Evolutionary conservation across 2,797 vertebrate genomes (phyloP).

Genomic region (Uromys caudimaculatus): DNA sequence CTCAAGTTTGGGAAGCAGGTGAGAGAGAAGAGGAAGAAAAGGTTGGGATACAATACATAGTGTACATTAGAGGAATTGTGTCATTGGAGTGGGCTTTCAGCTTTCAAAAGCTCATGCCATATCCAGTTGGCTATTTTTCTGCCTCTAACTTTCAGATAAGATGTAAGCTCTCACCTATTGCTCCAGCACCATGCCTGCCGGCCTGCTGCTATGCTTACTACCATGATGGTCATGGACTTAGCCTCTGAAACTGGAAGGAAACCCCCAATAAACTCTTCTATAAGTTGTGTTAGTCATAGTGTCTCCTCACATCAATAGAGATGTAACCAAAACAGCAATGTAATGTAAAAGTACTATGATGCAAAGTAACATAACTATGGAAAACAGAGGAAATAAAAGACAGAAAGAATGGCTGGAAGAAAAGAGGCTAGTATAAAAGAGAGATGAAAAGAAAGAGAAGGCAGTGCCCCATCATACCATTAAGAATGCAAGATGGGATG

Average conservation of each 20-base stretch:
- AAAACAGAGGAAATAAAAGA: background rate
- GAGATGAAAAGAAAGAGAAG: background rate
- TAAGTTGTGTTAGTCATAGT: background rate
- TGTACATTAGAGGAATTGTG: background rate
- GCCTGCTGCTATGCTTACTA: too few relatives aligned
- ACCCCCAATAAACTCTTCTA: background rate
- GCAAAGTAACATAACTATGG: background rate
- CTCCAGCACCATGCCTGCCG: too few relatives aligned
- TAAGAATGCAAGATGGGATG: background rate
- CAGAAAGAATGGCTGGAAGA: background rate
- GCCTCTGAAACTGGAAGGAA: background rate
- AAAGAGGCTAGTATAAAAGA: background rate
- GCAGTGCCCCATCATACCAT: background rate
- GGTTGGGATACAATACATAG: background rate
- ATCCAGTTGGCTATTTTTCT: too few relatives aligned
- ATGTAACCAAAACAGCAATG: background rate
- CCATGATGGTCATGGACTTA: too few relatives aligned
- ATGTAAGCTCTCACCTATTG: too few relatives aligned
- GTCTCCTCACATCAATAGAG: background rate
- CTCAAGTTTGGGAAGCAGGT: background rate
- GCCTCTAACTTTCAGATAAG: too few relatives aligned
- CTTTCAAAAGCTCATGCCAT: too few relatives aligned
- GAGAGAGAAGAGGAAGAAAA: rapidly evolving
- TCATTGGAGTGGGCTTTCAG: too few relatives aligned
- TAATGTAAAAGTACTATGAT: background rate